phyloP scores from a whole-genome alignment of 2,113 vertebrate species.

The Elephas maximus region DNA sequence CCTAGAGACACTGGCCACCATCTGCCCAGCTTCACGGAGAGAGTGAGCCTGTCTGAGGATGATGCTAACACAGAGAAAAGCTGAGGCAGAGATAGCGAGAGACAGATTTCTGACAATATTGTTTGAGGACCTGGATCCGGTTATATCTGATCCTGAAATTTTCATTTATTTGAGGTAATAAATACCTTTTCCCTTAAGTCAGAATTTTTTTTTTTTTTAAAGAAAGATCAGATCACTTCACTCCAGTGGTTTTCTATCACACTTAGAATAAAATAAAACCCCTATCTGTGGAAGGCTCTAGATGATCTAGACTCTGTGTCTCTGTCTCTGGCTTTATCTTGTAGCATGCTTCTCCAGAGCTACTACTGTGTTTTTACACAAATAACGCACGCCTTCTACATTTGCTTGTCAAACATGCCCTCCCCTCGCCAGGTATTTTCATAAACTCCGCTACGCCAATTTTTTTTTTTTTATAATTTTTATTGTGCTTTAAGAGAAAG shows the following conservation, averaged over 20 bases:
- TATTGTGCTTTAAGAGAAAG: no score
- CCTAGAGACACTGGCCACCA: neutral
- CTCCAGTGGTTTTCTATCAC: neutral
- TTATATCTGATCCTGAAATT: neutral
- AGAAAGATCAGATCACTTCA: slow-evolving; percentile 8
- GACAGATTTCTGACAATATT: neutral
- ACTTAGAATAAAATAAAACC: neutral
- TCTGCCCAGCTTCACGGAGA: neutral
- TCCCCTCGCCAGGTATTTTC: no score
- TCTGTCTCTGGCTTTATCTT: neutral
- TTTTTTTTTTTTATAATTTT: no score
- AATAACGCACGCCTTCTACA: no score
- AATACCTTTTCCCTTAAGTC: neutral
- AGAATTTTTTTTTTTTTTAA: slow-evolving; percentile 6
- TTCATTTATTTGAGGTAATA: neutral
- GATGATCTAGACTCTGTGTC: neutral
- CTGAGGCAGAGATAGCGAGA: neutral
- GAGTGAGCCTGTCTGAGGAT: neutral
- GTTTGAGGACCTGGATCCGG: neutral
- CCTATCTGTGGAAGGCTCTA: neutral
- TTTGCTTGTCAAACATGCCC: no score
- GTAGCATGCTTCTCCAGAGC: neutral
- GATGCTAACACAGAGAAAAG: neutral
- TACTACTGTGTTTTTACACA: no score
- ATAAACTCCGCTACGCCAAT: no score